These are phyloP conservation scores for Bambusicola thoracicus DNA, from an alignment of 2,113 vertebrate genomes.

Conservation along the genomic window DNA sequence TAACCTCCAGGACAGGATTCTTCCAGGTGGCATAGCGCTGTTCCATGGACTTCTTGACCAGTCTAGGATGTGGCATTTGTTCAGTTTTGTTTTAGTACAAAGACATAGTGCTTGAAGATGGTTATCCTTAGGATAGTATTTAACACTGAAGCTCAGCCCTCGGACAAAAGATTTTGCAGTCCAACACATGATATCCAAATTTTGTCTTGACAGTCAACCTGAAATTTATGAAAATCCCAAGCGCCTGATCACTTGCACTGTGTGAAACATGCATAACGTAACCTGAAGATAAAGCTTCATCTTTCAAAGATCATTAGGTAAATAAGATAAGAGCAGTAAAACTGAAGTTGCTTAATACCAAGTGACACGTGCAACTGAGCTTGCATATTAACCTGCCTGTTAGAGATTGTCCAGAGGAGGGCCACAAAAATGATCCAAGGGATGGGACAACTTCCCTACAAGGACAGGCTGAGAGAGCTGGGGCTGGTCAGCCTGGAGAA, in stretches of 20 bases:
- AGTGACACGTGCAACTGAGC: too few species aligned
- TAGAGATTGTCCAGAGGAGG: too few species aligned
- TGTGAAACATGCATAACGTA: accelerated
- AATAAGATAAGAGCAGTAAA: background rate
- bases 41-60: conserved; percentile 5
- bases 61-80: background rate
- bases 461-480: too few species aligned
- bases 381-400: too few species aligned
- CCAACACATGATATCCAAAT: background rate
- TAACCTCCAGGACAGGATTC: conserved; percentile 55
- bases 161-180: conserved; percentile 50
- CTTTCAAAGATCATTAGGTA: background rate
- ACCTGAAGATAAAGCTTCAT: background rate
- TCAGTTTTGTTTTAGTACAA: background rate
- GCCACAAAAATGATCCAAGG: too few species aligned
- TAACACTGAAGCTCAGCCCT: conserved; percentile 43
- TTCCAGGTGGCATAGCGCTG: conserved; percentile 47
- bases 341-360: too few species aligned
- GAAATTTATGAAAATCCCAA: background rate
- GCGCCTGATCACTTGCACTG: background rate
- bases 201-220: background rate
- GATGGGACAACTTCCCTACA: too few species aligned
- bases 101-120: background rate
- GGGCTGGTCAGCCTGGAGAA: too few species aligned
- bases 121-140: background rate